Evolutionary conservation across 53 echinoderm and acorn worm genomes (phyloP).

Genomic region (Luidia sarsii): DNA sequence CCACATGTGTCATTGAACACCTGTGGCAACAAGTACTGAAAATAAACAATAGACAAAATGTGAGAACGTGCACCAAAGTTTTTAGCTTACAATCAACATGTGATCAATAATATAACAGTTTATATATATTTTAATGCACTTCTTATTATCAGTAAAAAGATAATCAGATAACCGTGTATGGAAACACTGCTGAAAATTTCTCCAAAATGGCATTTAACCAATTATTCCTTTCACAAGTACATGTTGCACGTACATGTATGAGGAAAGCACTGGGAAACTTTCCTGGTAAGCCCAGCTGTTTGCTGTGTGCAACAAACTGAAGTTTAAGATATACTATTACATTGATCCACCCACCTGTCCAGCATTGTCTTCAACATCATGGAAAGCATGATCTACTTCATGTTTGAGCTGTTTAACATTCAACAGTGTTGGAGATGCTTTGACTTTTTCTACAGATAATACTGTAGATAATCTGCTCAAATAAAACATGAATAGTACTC

Average conservation of each 20-base stretch:
- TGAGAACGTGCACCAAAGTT: too few relatives aligned
- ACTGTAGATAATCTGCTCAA: background rate
- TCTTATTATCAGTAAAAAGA: too few relatives aligned
- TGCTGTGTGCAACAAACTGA: background rate
- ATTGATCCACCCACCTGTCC: constrained; percentile 12
- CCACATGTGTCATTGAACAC: background rate
- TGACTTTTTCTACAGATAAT: background rate
- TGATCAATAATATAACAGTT: too few relatives aligned
- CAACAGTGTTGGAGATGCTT: background rate
- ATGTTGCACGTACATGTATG: too few relatives aligned
- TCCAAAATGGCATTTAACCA: too few relatives aligned
- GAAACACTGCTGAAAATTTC: too few relatives aligned
- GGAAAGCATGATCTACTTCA: background rate
- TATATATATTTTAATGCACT: too few relatives aligned
- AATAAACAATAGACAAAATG: background rate
- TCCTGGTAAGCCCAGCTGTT: background rate
- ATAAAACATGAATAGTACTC: too few relatives aligned
- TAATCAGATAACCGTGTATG: too few relatives aligned
- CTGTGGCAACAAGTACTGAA: constrained; percentile 24
- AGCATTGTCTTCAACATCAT: background rate
- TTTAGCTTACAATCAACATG: too few relatives aligned
- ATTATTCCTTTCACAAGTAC: too few relatives aligned
- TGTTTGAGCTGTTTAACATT: constrained; percentile 12
- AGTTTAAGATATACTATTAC: too few relatives aligned
- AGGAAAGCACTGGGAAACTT: background rate